Evolutionary conservation across 2,113 vertebrate species (phyloP).

Genomic region (Odobenus rosmarus): DNA sequence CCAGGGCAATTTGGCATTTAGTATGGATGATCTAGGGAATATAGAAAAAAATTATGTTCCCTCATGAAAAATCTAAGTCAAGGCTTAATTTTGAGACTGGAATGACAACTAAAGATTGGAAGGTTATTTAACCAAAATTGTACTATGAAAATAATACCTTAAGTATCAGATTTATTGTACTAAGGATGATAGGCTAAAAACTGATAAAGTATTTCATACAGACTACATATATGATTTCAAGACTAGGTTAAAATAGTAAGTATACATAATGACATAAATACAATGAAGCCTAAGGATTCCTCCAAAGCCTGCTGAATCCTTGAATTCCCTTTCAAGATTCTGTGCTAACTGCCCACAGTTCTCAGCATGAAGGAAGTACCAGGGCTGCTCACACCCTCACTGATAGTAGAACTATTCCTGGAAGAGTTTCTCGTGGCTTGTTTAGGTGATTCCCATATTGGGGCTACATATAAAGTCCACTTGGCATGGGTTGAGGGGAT

Average conservation of each 20-base stretch:
- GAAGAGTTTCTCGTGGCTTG: background rate
- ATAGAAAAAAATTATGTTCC: background rate
- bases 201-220: background rate
- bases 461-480: background rate
- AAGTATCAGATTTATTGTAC: background rate
- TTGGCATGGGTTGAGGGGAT: background rate
- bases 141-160: slow-evolving; percentile 39
- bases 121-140: background rate
- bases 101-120: slow-evolving; percentile 1
- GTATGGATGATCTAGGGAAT: background rate
- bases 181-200: background rate
- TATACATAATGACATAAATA: background rate
- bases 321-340: background rate
- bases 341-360: background rate
- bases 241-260: background rate
- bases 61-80: background rate
- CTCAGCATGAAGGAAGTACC: background rate
- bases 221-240: background rate
- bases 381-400: background rate
- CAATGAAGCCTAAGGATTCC: background rate
- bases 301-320: background rate
- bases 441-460: background rate
- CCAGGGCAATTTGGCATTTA: background rate
- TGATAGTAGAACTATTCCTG: background rate
- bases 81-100: background rate